Conservation (phyloP, 2,797 vertebrate genomes). For the Delichon dasypus region DNA sequence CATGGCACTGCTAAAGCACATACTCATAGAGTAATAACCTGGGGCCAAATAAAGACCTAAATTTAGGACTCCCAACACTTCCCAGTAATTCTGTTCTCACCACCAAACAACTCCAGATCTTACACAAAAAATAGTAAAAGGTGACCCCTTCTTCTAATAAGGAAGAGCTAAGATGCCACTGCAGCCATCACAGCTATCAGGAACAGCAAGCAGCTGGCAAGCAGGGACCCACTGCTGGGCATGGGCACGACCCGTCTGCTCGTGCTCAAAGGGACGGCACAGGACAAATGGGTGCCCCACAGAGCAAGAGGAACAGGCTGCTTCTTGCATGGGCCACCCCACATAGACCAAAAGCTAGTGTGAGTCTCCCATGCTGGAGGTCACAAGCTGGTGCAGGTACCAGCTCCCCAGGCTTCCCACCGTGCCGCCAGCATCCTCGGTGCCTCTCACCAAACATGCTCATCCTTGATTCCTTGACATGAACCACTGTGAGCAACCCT, state of each 20-base stretch:
- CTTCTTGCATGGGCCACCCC: neutral
- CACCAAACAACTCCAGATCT: neutral
- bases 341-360: rapidly evolving
- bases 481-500: neutral
- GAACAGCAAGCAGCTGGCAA: rapidly evolving
- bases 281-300: neutral
- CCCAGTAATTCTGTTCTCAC: neutral
- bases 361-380: neutral
- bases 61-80: neutral
- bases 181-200: neutral
- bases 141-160: neutral
- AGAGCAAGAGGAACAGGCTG: neutral
- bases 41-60: neutral
- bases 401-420: neutral
- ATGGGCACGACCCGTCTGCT: rapidly evolving
- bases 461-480: neutral
- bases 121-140: neutral
- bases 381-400: neutral
- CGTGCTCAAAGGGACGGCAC: rapidly evolving
- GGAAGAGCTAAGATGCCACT: neutral
- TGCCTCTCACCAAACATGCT: neutral
- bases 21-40: neutral
- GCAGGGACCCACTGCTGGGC: neutral
- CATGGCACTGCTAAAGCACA: neutral
- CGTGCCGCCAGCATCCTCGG: neutral